These are phyloP conservation scores for Takifugu bimaculatus DNA, from an alignment of 2,113 vertebrate genomes.

Conservation along the genomic window DNA sequence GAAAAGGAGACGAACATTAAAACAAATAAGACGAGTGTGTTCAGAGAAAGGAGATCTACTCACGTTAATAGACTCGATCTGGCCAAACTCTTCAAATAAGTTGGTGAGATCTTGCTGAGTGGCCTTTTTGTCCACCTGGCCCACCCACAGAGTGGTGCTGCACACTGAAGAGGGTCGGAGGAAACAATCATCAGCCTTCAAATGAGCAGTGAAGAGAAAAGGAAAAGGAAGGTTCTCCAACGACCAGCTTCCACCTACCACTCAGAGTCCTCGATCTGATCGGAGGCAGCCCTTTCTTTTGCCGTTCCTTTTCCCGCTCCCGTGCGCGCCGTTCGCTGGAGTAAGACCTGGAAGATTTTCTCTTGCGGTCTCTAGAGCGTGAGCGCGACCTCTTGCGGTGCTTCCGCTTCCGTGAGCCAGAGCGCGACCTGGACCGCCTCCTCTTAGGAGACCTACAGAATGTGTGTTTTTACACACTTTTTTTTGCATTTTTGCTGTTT, in stretches of 20 bases:
- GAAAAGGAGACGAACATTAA: neutral
- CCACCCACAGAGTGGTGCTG: constrained; percentile 98
- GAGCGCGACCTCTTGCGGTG: constrained; percentile 94
- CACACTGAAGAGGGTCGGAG: constrained; percentile 77
- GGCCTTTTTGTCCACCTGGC: constrained; percentile 98
- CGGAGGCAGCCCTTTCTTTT: constrained; percentile 95
- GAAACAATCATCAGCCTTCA: neutral
- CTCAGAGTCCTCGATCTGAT: constrained; percentile 93
- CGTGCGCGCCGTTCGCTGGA: constrained; percentile 91
- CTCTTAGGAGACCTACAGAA: constrained; percentile 87
- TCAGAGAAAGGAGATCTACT: constrained; percentile 53
- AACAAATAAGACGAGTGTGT: too few species aligned
- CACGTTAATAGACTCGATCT: constrained; percentile 99
- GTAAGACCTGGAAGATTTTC: constrained; percentile 91
- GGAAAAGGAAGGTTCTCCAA: neutral
- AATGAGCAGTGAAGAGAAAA: neutral
- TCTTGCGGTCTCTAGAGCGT: constrained; percentile 92
- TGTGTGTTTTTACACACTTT: too few species aligned
- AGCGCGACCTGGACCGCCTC: constrained; percentile 90
- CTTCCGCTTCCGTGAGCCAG: constrained; percentile 94
- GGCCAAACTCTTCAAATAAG: constrained; percentile 98
- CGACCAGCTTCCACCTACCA: constrained; percentile 65
- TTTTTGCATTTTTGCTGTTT: too few species aligned
- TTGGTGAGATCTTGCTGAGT: constrained; percentile 98
- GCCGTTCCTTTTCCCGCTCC: constrained; percentile 93